Base-by-base conservation (phyloP, 2,113 vertebrate species). In the Arenaria interpres region DNA sequence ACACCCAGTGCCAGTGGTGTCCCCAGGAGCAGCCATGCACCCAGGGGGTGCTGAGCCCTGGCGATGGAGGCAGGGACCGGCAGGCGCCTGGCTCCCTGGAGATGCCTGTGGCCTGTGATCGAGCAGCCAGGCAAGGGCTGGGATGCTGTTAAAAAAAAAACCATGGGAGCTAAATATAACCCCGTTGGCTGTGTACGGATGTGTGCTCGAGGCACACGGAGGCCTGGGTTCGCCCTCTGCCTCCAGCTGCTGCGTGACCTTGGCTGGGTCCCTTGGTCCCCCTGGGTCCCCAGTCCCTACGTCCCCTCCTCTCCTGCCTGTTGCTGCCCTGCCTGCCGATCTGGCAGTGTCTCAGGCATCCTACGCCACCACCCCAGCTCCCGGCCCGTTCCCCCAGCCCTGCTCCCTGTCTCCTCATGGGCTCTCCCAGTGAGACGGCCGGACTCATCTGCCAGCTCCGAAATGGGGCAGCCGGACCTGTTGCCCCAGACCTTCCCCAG, bases 81-180 rank as follows among this genome's bases (percentile, higher is more conserved):
- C 1, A 1, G 35, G 24, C 1, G 0, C 33, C 63, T 46, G 50
- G 13, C 32, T 59, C 43, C 35, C 27, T 0, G 0, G 16, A 59
- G 24, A 22, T 85, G 51, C 51, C 33, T 60, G 50, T 79, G 71
- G 72, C 41, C 83, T 78, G 46, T 74, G 56, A 81, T 22, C 0
- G 10, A 87, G 68, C 51, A 89, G 68, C 22, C 69, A 71, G 60
- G 35, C 35, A 77, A 69, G 45, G 82, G 50, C n/a, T 92, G 69
- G 41, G 72, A 78, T 50, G 39, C 59, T 92, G 59, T 74, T 53
- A n/a, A 32, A 79, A 3, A 79, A 56, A 83, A 72, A 79, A 48
- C 20, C 2, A 2, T 33, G 27, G 60, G 30, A 90, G 53, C 51
- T 94, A 89, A 89, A 95, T 95, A 81, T 94, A 97, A 43, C 43